These are phyloP conservation scores for Acanthis flammea DNA, from an alignment of 2,797 vertebrate genomes.

Conservation along the genomic window DNA sequence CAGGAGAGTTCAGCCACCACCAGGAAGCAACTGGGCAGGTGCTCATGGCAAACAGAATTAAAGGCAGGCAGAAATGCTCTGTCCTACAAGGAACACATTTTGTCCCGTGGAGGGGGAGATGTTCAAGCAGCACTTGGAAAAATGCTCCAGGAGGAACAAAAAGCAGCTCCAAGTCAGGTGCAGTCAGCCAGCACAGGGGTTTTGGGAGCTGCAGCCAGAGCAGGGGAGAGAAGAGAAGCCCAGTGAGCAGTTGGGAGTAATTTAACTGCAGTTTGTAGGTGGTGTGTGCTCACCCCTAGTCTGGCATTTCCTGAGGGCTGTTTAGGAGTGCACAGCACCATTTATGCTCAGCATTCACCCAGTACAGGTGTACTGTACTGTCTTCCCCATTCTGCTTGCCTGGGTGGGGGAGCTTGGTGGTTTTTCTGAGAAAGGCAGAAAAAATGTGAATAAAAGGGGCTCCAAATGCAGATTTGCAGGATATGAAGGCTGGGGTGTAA, in stretches of 20 bases:
- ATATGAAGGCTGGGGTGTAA: neutral
- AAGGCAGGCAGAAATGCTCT: neutral
- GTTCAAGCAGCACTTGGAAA: neutral
- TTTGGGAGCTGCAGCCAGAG: neutral
- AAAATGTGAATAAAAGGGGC: neutral
- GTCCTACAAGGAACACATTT: neutral
- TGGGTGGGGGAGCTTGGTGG: neutral
- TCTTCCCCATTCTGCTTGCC: neutral
- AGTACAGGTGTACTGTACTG: neutral
- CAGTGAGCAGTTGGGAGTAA: rapidly evolving
- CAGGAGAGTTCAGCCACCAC: neutral
- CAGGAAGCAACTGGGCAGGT: neutral
- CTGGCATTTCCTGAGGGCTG: neutral
- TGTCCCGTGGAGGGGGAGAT: neutral
- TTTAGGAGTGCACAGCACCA: neutral
- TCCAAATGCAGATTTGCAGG: neutral
- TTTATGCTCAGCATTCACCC: neutral
- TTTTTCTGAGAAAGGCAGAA: neutral
- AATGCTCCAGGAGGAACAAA: neutral
- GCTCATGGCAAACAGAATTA: neutral
- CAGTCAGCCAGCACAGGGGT: rapidly evolving
- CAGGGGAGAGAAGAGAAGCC: neutral
- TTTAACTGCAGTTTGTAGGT: neutral
- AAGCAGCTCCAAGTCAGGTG: neutral
- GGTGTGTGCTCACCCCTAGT: neutral